phyloP scores from a whole-genome alignment of 2,113 vertebrate genomes.

The Spilogale gracilis region DNA sequence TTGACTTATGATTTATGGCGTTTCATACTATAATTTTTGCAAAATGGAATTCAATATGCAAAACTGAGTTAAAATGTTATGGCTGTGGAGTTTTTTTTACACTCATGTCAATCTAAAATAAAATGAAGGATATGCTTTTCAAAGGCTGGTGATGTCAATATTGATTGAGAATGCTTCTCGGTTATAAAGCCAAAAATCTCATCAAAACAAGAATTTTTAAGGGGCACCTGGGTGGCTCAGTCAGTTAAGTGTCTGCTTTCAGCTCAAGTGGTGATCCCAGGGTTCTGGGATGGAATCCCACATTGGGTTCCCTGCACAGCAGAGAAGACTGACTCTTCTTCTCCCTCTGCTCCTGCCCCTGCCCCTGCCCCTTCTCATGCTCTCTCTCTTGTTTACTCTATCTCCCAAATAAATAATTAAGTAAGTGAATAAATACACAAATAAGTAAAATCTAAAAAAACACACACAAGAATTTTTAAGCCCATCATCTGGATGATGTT shows the following conservation, averaged over 20 bases:
- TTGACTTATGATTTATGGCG: not conserved
- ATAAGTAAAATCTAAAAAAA: not conserved
- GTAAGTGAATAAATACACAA: too few species aligned
- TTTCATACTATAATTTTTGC: not conserved
- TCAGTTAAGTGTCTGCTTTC: not conserved
- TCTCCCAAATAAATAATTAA: not conserved
- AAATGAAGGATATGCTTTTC: not conserved
- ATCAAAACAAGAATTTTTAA: slow-evolving; percentile 23
- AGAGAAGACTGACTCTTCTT: not conserved
- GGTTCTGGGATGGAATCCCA: not conserved
- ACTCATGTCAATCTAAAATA: not conserved
- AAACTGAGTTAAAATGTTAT: not conserved
- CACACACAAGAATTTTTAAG: not conserved
- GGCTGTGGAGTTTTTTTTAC: not conserved
- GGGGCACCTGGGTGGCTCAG: not conserved
- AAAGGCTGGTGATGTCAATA: not conserved
- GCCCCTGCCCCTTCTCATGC: not conserved
- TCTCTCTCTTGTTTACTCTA: not conserved
- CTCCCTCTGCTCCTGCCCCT: not conserved
- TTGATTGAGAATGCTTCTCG: slow-evolving; percentile 16
- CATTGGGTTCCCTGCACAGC: not conserved
- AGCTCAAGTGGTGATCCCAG: not conserved
- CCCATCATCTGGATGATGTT: slow-evolving; percentile 33
- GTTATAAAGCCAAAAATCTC: not conserved
- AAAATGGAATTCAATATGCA: not conserved